Evolutionary conservation across 1,140 invertebrate species (phyloP), one percentile per base, ranked within the genome.

Genomic region (Stenopsyche tienmushanensis): DNA sequence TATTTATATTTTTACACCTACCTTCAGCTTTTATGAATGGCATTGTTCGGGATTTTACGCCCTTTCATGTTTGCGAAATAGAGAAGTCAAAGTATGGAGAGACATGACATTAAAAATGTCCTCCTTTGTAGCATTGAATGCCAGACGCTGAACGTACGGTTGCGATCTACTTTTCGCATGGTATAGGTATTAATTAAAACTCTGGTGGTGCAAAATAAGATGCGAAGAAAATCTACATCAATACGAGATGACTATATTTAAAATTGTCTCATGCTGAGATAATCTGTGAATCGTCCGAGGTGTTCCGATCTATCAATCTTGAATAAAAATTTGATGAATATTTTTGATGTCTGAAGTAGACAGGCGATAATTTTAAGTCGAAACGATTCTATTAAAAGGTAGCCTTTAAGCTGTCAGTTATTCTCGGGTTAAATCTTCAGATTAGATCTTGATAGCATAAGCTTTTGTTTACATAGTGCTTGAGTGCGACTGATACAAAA

Each of bases 21-120:
- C 29, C 29, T 7, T 34, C 13, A 13, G 29, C 5, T 34, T 34
- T 13, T 54, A 13, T 66, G 44, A 59, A 53, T 62, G 49, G 26
- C 39, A 65, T 68, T 68, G 66, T 68, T 68, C 1, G 55, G 24
- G 53, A 57, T 60, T 62, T 53, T 62, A 65, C 62, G 66, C 66
- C 63, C 42, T 65, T 69, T 65, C 57, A 65, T 62, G 66, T 65
- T 69, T 62, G 62, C 66, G 62, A 65, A 65, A 69, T 65, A 69
- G 54, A 55, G 62, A 64, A 53, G 62, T 65, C 60, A 64, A 55
- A 50, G 17, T n/a, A n/a, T 29, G 50, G 58, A 15, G 34, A 50
- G 62, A 67, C 65, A 67, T 67, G 50, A 44, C 66, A 64, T 68
- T 68, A 68, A 69, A 65, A 65, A 62, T 62, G 62, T 69, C 54